Evolutionary conservation across 30 jellyfish, hydroid and myxozoan genomes (phyloP).

Genomic region (Rhopilema esculentum): DNA sequence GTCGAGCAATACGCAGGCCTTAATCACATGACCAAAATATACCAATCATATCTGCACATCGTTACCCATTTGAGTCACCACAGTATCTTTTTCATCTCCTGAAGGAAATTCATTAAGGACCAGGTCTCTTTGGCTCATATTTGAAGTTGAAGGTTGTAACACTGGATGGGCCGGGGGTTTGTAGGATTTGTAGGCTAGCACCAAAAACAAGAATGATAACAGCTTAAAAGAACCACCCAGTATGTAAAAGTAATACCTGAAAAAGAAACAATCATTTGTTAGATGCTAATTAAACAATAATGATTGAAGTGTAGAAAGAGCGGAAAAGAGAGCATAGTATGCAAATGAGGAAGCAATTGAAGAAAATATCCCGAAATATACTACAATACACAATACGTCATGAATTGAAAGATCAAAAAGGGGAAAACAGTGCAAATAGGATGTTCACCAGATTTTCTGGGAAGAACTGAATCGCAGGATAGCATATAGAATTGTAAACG

Average conservation of each 20-base stretch:
- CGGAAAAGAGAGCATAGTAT: background rate
- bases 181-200: constrained; percentile 75
- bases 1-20: background rate
- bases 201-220: constrained; percentile 66
- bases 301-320: background rate
- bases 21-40: background rate
- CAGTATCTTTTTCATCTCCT: background rate
- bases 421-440: no score
- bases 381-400: no score
- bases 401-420: no score
- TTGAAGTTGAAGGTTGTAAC: background rate
- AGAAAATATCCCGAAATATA: background rate
- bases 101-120: constrained; percentile 31
- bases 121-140: constrained; percentile 13
- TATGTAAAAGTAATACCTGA: constrained; percentile 70
- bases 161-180: constrained; percentile 50
- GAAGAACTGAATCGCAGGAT: no score
- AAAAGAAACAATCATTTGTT: background rate
- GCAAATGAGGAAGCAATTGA: background rate
- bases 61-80: background rate
- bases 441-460: no score
- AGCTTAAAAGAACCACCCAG: constrained; percentile 82
- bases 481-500: no score
- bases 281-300: background rate
- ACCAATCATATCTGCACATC: background rate